Conservation (phyloP, 2,888 invertebrate species). For the Podabrus alpinus region DNA sequence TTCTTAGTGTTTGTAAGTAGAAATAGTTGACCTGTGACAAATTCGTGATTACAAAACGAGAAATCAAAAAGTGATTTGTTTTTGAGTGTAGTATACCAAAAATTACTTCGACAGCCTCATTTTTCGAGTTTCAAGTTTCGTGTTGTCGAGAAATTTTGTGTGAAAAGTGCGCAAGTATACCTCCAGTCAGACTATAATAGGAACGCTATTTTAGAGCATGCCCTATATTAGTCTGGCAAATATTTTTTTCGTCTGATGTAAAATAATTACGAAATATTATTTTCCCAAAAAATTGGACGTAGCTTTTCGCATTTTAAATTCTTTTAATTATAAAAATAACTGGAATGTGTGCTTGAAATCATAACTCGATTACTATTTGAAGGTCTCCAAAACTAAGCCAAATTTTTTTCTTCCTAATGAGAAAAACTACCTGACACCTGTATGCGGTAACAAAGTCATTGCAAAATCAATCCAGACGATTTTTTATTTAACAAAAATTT, state of each 20-base stretch:
- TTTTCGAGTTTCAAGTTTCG: neutral
- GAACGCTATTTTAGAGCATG: constrained; percentile 46
- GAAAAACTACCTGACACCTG: constrained; percentile 8
- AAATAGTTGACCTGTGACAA: constrained; percentile 4
- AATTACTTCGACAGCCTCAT: neutral
- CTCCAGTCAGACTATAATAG: constrained; percentile 35
- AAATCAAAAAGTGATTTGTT: neutral
- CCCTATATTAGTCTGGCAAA: constrained; percentile 45
- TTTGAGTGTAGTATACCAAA: neutral
- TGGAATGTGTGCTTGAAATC: neutral
- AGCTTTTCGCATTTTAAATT: neutral
- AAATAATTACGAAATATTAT: neutral
- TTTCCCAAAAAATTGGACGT: neutral
- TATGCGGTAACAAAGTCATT: neutral
- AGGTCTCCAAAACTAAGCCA: constrained; percentile 7
- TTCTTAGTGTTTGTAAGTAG: constrained; percentile 20
- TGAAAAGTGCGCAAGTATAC: neutral
- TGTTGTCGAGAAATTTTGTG: neutral
- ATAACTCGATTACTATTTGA: neutral
- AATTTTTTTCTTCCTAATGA: neutral
- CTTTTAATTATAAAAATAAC: neutral
- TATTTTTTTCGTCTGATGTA: neutral
- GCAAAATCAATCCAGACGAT: neutral
- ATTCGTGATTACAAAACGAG: neutral
- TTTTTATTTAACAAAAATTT: neutral